Percentiles rank a stretch among this genome's conserved stretches.
Conservation (phyloP, 2,113 vertebrate species). For the Heliornis fulica region DNA sequence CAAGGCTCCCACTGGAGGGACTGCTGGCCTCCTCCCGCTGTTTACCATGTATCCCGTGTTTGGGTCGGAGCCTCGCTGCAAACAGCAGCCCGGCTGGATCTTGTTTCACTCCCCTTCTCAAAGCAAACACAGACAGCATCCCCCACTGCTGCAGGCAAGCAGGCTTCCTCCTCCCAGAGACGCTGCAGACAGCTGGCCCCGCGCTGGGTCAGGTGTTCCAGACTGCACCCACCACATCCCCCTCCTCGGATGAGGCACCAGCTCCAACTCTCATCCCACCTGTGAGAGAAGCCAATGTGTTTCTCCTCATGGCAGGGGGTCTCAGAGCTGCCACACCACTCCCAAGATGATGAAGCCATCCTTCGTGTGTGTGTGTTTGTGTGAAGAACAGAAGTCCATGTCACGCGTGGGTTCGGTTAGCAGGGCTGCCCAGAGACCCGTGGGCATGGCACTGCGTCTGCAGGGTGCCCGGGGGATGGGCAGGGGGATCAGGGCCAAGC, state of each 20-base stretch:
- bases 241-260: too few species aligned
- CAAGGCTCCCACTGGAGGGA: not conserved
- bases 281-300: not conserved
- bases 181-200: accelerated
- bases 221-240: accelerated
- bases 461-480: not conserved
- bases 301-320: accelerated
- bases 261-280: not conserved
- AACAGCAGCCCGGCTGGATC: not conserved
- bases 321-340: accelerated
- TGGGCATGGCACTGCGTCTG: accelerated
- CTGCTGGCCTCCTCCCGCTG: accelerated
- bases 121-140: not conserved
- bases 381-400: not conserved
- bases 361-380: not conserved
- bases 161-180: accelerated
- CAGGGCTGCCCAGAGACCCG: not conserved
- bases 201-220: not conserved
- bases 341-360: accelerated
- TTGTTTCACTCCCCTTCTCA: slow-evolving; percentile 11
- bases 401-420: accelerated
- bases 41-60: not conserved
- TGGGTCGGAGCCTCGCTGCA: not conserved
- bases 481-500: not conserved
- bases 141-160: not conserved